These are phyloP conservation scores for Phengaris arion DNA, from an alignment of 2,888 invertebrate genomes.

Conservation along the genomic window DNA sequence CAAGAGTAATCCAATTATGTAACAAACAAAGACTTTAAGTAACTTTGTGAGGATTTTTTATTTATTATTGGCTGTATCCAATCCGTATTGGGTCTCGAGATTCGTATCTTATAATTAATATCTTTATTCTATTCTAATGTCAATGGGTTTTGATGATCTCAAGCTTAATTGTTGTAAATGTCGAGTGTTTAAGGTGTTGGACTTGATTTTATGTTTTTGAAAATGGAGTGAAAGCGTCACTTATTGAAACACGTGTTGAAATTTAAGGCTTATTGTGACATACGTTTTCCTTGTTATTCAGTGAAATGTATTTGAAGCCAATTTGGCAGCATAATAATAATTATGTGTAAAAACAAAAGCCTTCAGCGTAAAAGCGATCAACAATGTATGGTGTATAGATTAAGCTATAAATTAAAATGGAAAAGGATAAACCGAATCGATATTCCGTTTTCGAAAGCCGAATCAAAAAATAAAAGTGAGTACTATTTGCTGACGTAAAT, in stretches of 20 bases:
- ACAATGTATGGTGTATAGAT: not conserved
- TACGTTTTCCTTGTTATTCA: not conserved
- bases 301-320: not conserved
- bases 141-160: not conserved
- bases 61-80: constrained; percentile 25
- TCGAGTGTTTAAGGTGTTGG: not conserved
- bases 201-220: not conserved
- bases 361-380: not conserved
- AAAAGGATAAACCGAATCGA: constrained; percentile 11
- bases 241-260: too few species aligned
- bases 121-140: constrained; percentile 7
- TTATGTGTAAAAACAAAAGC: not conserved
- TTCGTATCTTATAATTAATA: constrained; percentile 15
- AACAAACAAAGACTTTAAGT: constrained; percentile 38
- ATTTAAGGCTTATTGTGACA: too few species aligned
- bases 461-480: constrained; percentile 12
- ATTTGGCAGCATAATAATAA: too few species aligned
- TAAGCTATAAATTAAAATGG: constrained; percentile 12
- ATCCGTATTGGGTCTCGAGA: not conserved
- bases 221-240: not conserved
- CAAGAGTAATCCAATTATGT: constrained; percentile 44
- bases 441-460: constrained; percentile 15
- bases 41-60: constrained; percentile 25
- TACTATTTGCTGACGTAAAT: constrained; percentile 22
- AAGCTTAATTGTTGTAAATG: not conserved